A percentile compares a stretch with the other conserved stretches of the same genome.
These are phyloP conservation scores for Mesaphorura yosii DNA, from an alignment of 1,140 invertebrate genomes.

Conservation along the genomic window DNA sequence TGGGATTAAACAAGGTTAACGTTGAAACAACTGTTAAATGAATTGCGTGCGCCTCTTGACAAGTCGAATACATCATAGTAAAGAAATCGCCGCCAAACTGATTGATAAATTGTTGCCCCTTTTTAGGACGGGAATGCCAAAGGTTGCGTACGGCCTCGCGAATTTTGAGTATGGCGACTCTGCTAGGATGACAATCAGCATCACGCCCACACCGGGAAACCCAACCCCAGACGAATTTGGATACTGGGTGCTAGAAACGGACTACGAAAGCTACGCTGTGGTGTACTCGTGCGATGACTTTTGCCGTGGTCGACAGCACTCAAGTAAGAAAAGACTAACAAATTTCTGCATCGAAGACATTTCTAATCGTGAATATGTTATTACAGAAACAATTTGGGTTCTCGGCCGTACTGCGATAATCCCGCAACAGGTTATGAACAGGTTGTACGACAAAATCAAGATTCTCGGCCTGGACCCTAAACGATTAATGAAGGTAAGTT, in stretches of 20 bases:
- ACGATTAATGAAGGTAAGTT: constrained; percentile 27
- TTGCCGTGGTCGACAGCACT: constrained; percentile 29
- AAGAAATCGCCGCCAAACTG: no score
- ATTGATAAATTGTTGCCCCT: no score
- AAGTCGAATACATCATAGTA: no score
- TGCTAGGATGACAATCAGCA: constrained; percentile 27
- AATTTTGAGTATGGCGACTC: constrained; percentile 32
- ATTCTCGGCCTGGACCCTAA: constrained; percentile 29
- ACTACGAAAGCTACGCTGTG: constrained; percentile 36
- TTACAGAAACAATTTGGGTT: constrained; percentile 28
- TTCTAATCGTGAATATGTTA: background rate
- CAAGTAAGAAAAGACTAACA: constrained; percentile 15
- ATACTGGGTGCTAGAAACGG: constrained; percentile 36
- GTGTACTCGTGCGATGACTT: constrained; percentile 34
- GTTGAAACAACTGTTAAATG: no score
- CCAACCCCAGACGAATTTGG: constrained; percentile 18
- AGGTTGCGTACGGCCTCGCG: constrained; percentile 29
- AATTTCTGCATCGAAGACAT: background rate
- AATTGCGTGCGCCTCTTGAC: no score
- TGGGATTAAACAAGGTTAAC: no score
- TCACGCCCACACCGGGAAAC: constrained; percentile 21
- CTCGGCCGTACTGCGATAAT: constrained; percentile 29
- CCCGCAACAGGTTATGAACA: constrained; percentile 24
- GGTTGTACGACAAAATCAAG: constrained; percentile 30
- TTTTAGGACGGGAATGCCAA: constrained; percentile 30